Base-by-base conservation (phyloP, 2,888 invertebrate species). In the Iphiclides podalirius region DNA sequence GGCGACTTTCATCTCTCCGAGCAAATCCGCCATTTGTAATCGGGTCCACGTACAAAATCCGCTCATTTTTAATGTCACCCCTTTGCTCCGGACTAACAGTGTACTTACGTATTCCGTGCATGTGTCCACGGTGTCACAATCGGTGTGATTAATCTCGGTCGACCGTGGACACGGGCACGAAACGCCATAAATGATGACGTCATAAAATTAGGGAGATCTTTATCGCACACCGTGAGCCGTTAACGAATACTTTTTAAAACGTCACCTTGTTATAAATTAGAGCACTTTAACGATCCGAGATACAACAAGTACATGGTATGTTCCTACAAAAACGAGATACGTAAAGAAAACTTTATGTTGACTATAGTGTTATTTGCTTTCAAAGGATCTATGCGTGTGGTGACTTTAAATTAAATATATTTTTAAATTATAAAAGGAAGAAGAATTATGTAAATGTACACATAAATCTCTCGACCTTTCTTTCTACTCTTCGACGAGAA, bases 131-230 rank as follows among this genome's bases (percentile, higher is more conserved):
- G 63, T 64, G 66, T 64, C 54, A 60, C 59, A 61, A 68, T 69
- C 69, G 46, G 20, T 47, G 41, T 60, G 53, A 67, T 67, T 70
- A 63, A 72, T 72, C 68, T 67, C 40, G 36, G 14, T 42, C 52
- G 50, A 55, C 52, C 55, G 45, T 48, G 53, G 51, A 49, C 40
- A 41, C 28, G 48, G 45, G 49, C 39, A 41, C 47, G 48, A 59
- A 58, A 54, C 51, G 35, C 52, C 43, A 48, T 61, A 57, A 61
- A 52, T 54, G 58, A 67, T 65, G 57, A 58, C 60, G 57, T 57
- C 59, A 61, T 64, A 63, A 61, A 63, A 55, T 35, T 52, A 46
- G 13, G 42, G 15, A 54, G 55, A 55, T 52, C 38, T 9, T 12
- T 50, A 52, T 51, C 52, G 3, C 33, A 23, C 12, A 46, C 31